A percentile compares a stretch with the other conserved stretches of the same genome.
Conservation (phyloP, 2,797 vertebrate genomes). For the Scleropages formosus region DNA sequence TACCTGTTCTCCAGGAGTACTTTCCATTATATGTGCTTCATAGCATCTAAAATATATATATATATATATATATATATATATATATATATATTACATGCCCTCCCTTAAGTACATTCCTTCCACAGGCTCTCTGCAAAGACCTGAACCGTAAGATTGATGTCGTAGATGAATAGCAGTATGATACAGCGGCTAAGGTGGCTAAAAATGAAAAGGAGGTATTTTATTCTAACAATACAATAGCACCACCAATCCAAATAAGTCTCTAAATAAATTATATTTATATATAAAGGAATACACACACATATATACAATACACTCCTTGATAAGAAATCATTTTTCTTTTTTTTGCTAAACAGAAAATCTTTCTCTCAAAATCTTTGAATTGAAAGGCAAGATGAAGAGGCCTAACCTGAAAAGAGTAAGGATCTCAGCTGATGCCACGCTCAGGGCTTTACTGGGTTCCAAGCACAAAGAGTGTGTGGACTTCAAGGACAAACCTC, state of each 20-base stretch:
- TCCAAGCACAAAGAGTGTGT: constrained; percentile 51
- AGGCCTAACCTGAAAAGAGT: constrained; percentile 52
- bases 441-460: constrained; percentile 56
- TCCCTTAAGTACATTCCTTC: constrained; percentile 22
- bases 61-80: no score
- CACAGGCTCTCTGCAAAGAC: constrained; percentile 63
- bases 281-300: not conserved
- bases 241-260: not conserved
- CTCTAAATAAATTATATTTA: not conserved
- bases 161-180: constrained; percentile 72
- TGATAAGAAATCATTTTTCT: no score
- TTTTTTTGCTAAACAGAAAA: constrained; percentile 51
- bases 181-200: constrained; percentile 63
- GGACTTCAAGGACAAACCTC: constrained; percentile 42
- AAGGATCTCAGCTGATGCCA: constrained; percentile 54
- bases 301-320: not conserved
- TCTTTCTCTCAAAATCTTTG: constrained; percentile 50
- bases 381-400: constrained; percentile 57
- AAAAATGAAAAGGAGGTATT: constrained; percentile 64
- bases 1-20: no score
- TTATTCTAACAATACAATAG: not conserved
- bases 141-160: constrained; percentile 69
- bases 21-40: not conserved
- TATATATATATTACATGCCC: not conserved
- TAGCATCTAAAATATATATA: no score